Base-by-base conservation (phyloP, 2,113 vertebrate species). In the Gracilinanus agilis region DNA sequence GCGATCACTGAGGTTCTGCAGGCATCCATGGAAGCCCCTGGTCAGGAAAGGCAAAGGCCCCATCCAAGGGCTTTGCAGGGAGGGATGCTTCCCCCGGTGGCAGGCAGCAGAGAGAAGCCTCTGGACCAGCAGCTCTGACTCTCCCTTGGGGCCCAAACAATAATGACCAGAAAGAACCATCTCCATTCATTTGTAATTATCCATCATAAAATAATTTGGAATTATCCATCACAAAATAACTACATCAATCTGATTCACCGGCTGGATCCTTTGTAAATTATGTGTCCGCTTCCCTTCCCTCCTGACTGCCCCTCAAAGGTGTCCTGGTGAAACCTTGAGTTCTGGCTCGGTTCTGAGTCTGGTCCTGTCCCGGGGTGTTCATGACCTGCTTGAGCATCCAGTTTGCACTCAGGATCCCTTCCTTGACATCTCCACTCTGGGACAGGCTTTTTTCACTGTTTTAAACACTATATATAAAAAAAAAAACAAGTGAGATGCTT, bases 61-160 rank as follows among this genome's bases (percentile, higher is more conserved):
- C 99, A 3, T 99, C 99, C 93, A 99, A 99, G 98, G 99, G 99
- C 96, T 99, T 99, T 88, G 99, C 99, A 98, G 99, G 99, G 97
- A 99, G 99, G 96, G 99, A 99, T 89, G 99, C 99, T 24, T 49
- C 99, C 99, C n/a, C 99, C 99, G 99, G 97, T 99, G 24, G 98
- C 99, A 0, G 98, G 94, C 96, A 98, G 96, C 98, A 99, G 96
- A 0, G 99, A 99, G 96, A 99, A 99, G 99, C 49, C 49, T 49
- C 49, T 49, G 49, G 49, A 49, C 49, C 49, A 99, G 99, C 99
- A 99, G 99, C 98, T 99, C 99, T 55, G 99, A 99, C 99, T 96
- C 99, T 99, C 96, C 99, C 99, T 53, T 99, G 99, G 99, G 99
- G 99, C 97, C 99, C 90, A 99, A 99, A 97, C 99, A 99, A 98